These are phyloP conservation scores for Onychomys torridus DNA, from an alignment of 2,797 vertebrate genomes.

Conservation along the genomic window DNA sequence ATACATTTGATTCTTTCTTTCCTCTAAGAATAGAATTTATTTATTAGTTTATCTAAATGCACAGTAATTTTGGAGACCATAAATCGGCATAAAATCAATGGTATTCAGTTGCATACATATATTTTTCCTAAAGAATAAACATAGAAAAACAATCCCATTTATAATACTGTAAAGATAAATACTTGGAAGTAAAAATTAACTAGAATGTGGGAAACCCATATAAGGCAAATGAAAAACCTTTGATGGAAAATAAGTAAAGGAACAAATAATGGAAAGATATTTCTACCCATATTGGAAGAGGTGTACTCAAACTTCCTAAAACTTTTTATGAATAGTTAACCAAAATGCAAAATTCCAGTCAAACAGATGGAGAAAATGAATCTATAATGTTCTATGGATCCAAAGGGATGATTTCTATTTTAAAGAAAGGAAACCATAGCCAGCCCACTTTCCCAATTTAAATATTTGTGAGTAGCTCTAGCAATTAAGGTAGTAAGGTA, in stretches of 20 bases:
- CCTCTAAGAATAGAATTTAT: background rate
- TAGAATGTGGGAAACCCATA: background rate
- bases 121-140: background rate
- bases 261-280: background rate
- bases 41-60: background rate
- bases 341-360: background rate
- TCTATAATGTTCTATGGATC: background rate
- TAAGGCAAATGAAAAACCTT: background rate
- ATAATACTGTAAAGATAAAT: background rate
- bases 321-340: fast-evolving
- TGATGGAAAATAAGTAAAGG: background rate
- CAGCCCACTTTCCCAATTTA: background rate
- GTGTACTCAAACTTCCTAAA: background rate
- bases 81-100: background rate
- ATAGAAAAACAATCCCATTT: background rate
- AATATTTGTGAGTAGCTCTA: background rate
- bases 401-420: background rate
- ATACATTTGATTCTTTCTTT: background rate
- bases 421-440: background rate
- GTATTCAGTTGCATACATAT: background rate
- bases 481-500: background rate
- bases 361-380: background rate
- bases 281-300: background rate
- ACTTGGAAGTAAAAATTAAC: background rate
- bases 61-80: background rate